Conservation (phyloP, 2,888 invertebrate genomes). For the Eilema caniola region DNA sequence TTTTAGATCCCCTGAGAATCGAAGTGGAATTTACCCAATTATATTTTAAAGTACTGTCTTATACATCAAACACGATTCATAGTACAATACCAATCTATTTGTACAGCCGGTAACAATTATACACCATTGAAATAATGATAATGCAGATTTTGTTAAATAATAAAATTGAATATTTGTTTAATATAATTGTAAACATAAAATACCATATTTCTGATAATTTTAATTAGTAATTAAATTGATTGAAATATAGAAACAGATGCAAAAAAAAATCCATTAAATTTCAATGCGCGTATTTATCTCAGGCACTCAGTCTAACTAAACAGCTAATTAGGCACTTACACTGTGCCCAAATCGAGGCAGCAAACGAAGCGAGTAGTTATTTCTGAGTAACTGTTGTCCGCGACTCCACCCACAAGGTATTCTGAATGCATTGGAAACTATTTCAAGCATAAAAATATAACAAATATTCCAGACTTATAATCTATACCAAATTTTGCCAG, state of each 20-base stretch:
- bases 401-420: no score
- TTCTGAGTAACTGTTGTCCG: no score
- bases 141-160: not conserved
- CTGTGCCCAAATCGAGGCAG: no score
- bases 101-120: not conserved
- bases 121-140: not conserved
- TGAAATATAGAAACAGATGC: not conserved
- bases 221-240: not conserved
- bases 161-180: not conserved
- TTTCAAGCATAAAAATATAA: no score
- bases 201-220: not conserved
- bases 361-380: no score
- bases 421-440: no score
- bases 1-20: no score
- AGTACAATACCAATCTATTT: not conserved
- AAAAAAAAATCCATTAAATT: not conserved
- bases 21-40: not conserved
- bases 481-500: no score
- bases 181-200: not conserved
- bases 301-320: no score
- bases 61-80: conserved; percentile 1
- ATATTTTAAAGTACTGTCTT: not conserved
- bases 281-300: no score
- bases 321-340: no score
- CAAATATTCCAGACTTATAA: no score